These are phyloP conservation scores for Aphaenogaster floridana DNA, from an alignment of 1,140 invertebrate genomes.

Conservation along the genomic window DNA sequence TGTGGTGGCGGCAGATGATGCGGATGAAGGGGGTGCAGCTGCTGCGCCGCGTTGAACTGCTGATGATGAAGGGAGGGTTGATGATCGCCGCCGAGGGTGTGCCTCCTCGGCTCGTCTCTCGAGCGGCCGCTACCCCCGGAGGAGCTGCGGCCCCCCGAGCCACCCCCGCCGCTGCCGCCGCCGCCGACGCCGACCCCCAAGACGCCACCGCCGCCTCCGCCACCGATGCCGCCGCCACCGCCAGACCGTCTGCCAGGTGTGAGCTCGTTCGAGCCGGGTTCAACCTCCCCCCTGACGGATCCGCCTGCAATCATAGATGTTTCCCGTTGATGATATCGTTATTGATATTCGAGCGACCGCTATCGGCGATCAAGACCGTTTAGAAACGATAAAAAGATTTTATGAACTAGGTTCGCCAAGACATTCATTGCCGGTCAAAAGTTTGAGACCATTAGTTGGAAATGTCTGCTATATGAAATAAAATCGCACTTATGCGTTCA, in stretches of 20 bases:
- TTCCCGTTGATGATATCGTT: conserved; percentile 13
- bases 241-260: conserved; percentile 78
- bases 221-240: conserved; percentile 81
- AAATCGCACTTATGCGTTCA: too few species aligned
- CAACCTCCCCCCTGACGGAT: conserved; percentile 82
- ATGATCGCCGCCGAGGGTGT: conserved; percentile 90
- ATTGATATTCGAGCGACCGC: neutral
- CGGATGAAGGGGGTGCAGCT: conserved; percentile 88
- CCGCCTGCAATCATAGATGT: conserved; percentile 80
- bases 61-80: conserved; percentile 86
- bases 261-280: conserved; percentile 83
- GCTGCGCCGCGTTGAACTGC: conserved; percentile 87
- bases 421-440: too few species aligned
- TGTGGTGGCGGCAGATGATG: conserved; percentile 87
- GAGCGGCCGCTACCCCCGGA: conserved; percentile 86
- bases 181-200: conserved; percentile 70
- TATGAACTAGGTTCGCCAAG: neutral
- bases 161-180: conserved; percentile 73
- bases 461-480: too few species aligned
- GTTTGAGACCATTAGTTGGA: too few species aligned
- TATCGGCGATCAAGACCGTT: neutral
- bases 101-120: conserved; percentile 90
- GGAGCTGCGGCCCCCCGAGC: conserved; percentile 84
- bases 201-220: conserved; percentile 79
- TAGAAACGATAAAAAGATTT: neutral